A percentile compares a stretch with the other conserved stretches of the same genome.
Conservation (phyloP, 2,797 vertebrate species). For the Alosa sapidissima region DNA sequence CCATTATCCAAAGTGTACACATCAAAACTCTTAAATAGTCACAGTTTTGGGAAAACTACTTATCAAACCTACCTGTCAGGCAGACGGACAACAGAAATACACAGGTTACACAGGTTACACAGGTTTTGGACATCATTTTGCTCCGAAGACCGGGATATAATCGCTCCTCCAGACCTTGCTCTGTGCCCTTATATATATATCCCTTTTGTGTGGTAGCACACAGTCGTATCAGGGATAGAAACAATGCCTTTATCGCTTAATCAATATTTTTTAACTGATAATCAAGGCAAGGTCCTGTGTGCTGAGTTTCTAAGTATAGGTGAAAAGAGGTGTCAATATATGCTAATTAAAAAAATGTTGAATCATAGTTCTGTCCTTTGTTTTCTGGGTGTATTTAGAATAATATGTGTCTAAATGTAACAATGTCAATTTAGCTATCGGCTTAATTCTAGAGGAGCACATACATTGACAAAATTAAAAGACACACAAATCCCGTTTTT, state of each 20-base stretch:
- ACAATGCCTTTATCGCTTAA: constrained; percentile 19
- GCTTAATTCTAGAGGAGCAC: no score
- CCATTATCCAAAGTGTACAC: background rate
- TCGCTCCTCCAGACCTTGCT: background rate
- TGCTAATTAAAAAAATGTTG: background rate
- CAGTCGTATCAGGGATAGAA: background rate
- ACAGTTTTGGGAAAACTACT: no score
- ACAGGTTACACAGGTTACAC: background rate
- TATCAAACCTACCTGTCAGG: constrained; percentile 59
- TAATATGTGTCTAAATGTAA: background rate
- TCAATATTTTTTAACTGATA: background rate
- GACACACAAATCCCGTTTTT: no score
- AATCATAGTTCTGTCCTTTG: background rate
- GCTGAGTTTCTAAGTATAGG: background rate
- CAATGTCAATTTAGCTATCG: background rate
- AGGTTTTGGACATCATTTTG: background rate
- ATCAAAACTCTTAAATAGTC: no score
- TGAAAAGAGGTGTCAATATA: background rate
- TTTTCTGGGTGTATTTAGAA: background rate
- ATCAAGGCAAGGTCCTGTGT: background rate
- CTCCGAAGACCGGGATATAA: background rate
- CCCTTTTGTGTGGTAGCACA: background rate
- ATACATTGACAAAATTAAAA: no score
- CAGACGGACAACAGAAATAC: constrained; percentile 47
- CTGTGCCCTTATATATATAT: background rate